Evolutionary conservation across 2,888 invertebrate species (phyloP).

Genomic region (Pemphredon lugubris): DNA sequence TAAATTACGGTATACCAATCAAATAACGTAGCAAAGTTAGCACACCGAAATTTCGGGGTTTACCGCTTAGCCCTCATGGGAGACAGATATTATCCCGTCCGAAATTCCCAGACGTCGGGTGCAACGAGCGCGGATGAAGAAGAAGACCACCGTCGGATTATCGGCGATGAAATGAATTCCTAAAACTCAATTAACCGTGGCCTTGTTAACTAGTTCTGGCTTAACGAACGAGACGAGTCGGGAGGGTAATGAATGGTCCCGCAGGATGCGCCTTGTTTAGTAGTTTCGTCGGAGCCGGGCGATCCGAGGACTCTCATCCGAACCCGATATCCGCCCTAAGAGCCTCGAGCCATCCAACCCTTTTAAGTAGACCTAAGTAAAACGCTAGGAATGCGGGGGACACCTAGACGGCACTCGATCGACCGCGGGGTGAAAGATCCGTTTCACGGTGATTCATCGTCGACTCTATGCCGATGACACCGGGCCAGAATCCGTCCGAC

Average conservation of each 20-base stretch:
- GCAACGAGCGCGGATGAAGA: conserved; percentile 16
- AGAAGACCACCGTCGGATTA: conserved; percentile 62
- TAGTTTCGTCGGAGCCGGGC: conserved; percentile 26
- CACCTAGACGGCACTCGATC: conserved; percentile 57
- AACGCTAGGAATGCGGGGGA: conserved; percentile 68
- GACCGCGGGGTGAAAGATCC: conserved; percentile 59
- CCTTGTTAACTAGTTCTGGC: conserved; percentile 51
- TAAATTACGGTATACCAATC: too few species aligned
- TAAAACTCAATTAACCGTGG: conserved; percentile 74
- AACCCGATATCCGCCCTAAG: conserved; percentile 66
- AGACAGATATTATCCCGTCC: conserved; percentile 31
- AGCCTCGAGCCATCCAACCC: conserved; percentile 67
- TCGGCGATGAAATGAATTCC: conserved; percentile 73
- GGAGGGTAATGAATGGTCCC: conserved; percentile 65
- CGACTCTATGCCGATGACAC: conserved; percentile 44
- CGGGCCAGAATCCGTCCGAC: conserved; percentile 22
- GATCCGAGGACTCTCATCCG: conserved; percentile 38
- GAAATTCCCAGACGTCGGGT: conserved; percentile 52
- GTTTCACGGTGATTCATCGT: conserved; percentile 67
- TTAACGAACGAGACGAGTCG: conserved; percentile 55
- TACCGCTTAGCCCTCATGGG: too few species aligned
- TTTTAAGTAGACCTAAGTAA: conserved; percentile 70
- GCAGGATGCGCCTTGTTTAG: conserved; percentile 47
- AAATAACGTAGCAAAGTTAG: too few species aligned
- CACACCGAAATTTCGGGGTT: too few species aligned